phyloP scores from a whole-genome alignment of 2,113 vertebrate species.

The Clarias magur region DNA sequence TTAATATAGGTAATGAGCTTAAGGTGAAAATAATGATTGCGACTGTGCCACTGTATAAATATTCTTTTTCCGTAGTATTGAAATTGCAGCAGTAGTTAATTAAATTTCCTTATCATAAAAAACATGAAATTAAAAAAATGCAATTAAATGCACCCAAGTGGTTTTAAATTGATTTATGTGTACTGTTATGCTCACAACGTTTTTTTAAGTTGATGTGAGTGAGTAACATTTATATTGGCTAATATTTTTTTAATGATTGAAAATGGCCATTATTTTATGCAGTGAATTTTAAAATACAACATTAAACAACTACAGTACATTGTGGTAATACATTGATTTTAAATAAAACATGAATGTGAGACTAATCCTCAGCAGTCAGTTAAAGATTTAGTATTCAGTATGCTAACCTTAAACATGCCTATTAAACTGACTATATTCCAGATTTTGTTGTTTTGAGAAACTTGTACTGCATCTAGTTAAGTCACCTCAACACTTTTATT shows the following conservation, averaged over 20 bases:
- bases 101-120: background rate
- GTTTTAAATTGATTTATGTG: background rate
- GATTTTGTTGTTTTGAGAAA: background rate
- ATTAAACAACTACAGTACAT: background rate
- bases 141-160: background rate
- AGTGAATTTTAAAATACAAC: background rate
- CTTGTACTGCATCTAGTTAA: background rate
- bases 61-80: background rate
- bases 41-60: background rate
- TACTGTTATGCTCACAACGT: background rate
- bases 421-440: background rate
- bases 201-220: background rate
- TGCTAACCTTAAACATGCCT: background rate
- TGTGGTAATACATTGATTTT: background rate
- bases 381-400: too few species aligned
- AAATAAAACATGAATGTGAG: too few species aligned
- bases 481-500: background rate
- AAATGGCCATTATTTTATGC: background rate
- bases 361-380: too few species aligned
- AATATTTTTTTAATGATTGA: background rate
- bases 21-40: background rate
- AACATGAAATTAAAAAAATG: background rate
- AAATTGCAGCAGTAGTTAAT: background rate
- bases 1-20: background rate
- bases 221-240: background rate